Conservation (phyloP, 2,797 vertebrate species). For the Novumbra hubbsi region DNA sequence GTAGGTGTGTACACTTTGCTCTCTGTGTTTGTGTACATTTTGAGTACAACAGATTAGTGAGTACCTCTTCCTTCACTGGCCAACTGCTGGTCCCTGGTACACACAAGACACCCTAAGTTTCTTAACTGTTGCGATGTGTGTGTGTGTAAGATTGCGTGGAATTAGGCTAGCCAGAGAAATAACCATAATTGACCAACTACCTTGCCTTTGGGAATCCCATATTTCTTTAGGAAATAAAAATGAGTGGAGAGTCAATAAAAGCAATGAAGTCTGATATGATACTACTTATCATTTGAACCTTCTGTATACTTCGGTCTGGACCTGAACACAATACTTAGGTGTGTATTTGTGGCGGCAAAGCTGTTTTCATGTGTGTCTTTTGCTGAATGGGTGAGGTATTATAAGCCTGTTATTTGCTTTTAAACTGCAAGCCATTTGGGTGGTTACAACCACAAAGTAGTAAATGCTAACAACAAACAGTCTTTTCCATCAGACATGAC, state of each 20-base stretch:
- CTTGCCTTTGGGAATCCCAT: slow-evolving; percentile 24
- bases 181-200: slow-evolving; percentile 16
- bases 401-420: no score
- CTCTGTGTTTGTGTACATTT: no score
- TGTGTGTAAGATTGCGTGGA: slow-evolving; percentile 2
- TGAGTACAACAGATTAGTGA: no score
- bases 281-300: not conserved
- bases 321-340: not conserved
- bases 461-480: not conserved
- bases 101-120: no score
- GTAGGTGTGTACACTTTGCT: not conserved
- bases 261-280: slow-evolving; percentile 36
- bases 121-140: not conserved
- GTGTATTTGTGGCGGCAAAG: not conserved
- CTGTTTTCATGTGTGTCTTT: no score
- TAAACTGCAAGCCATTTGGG: no score
- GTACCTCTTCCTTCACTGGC: no score
- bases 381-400: no score
- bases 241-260: slow-evolving; percentile 48
- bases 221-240: slow-evolving; percentile 49
- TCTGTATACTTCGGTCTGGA: not conserved
- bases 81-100: no score
- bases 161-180: slow-evolving; percentile 6
- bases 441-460: not conserved
- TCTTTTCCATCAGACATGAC: not conserved